Conservation (phyloP, 1,140 invertebrate species). For the Spodoptera litura region DNA sequence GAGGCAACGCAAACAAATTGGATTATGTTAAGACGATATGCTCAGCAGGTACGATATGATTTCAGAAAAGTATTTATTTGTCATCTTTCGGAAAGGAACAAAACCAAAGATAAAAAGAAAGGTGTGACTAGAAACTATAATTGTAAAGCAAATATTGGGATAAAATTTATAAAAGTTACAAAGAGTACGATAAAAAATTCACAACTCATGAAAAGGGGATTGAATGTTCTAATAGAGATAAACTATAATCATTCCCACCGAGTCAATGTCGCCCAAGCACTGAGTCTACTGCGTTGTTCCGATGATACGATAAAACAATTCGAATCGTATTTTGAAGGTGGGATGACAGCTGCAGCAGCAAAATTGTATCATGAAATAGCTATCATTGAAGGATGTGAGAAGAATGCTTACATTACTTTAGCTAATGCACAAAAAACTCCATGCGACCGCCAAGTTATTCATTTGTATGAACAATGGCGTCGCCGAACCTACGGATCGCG, state of each 20-base stretch:
- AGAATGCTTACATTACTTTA: conserved; percentile 13
- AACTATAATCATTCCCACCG: conserved; percentile 40
- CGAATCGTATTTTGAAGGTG: conserved; percentile 40
- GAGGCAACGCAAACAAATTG: conserved; percentile 32
- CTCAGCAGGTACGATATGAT: conserved; percentile 32
- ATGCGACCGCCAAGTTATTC: conserved; percentile 17
- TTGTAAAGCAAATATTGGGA: conserved; percentile 27
- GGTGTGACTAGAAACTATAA: conserved; percentile 41
- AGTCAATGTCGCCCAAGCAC: conserved; percentile 37
- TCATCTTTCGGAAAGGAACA: conserved; percentile 41
- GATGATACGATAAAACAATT: conserved; percentile 21
- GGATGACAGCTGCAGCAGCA: conserved; percentile 41
- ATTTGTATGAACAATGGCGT: conserved; percentile 42
- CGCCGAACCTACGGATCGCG: not conserved
- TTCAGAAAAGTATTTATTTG: conserved; percentile 41
- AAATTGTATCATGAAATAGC: conserved; percentile 35
- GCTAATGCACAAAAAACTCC: conserved; percentile 11
- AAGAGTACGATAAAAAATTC: conserved; percentile 44
- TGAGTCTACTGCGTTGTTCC: conserved; percentile 19
- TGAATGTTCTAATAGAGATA: conserved; percentile 41
- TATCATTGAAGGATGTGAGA: not conserved
- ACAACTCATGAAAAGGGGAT: conserved; percentile 37
- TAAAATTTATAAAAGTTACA: conserved; percentile 29
- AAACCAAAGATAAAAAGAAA: conserved; percentile 37
- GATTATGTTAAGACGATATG: conserved; percentile 39